These are phyloP conservation scores for Lacerta viridis DNA, from an alignment of 2,797 vertebrate species.

Conservation along the genomic window DNA sequence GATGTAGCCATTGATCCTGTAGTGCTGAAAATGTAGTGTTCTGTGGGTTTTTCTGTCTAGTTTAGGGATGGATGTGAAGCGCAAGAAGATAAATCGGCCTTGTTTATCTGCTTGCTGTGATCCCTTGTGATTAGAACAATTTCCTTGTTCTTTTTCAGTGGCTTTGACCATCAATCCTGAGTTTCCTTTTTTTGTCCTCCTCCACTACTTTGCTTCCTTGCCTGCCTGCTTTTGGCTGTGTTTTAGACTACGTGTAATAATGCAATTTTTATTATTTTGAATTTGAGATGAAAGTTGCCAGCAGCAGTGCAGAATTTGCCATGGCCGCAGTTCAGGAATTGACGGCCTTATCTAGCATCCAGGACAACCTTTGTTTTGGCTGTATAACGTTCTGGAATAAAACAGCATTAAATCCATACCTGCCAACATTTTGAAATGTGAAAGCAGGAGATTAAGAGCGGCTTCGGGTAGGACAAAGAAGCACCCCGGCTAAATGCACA, in stretches of 20 bases:
- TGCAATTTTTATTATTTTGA: background rate
- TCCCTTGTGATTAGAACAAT: conserved; percentile 16
- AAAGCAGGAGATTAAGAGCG: background rate
- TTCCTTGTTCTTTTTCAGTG: conserved; percentile 38
- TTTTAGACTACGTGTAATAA: background rate
- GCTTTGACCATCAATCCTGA: conserved; percentile 6
- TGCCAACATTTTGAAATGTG: conserved; percentile 9
- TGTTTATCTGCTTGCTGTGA: conserved; percentile 27
- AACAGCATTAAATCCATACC: background rate
- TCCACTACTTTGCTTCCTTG: background rate
- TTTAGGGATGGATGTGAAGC: conserved; percentile 9
- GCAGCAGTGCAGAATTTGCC: background rate
- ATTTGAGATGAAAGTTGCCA: conserved; percentile 11
- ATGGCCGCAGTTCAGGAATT: conserved; percentile 11
- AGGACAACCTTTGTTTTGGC: background rate
- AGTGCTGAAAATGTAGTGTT: conserved; percentile 1
- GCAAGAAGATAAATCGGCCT: conserved; percentile 27
- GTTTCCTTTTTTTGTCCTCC: conserved; percentile 32
- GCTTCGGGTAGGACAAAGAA: background rate
- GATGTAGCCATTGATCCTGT: background rate
- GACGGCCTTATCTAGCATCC: conserved; percentile 10
- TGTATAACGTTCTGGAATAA: background rate
- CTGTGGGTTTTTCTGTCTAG: background rate
- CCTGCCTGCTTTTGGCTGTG: background rate
- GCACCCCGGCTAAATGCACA: background rate